Conservation (phyloP, 2,888 invertebrate genomes). For the Axea sp. region DNA sequence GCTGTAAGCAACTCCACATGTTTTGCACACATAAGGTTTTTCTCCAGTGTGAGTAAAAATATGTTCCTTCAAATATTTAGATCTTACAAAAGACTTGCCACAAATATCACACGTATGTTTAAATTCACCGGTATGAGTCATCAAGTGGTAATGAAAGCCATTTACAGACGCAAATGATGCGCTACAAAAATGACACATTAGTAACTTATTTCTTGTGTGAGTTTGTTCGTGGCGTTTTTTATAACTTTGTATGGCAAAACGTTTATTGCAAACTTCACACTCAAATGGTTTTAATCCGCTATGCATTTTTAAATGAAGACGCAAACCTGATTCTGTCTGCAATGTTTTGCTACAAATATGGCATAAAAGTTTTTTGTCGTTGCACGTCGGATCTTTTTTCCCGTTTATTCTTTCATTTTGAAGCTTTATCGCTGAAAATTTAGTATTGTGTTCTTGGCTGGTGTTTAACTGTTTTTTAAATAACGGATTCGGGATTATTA, state of each 20-base stretch:
- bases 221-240: conserved; percentile 67
- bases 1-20: conserved; percentile 64
- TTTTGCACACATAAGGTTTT: conserved; percentile 65
- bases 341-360: conserved; percentile 68
- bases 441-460: too few species aligned
- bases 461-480: too few species aligned
- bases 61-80: conserved; percentile 67
- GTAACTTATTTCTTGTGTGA: conserved; percentile 63
- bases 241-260: conserved; percentile 67
- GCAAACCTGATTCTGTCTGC: conserved; percentile 65
- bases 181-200: conserved; percentile 67
- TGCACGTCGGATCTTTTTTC: too few species aligned
- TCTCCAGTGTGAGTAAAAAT: conserved; percentile 68
- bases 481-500: too few species aligned
- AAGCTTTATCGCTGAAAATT: too few species aligned
- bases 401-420: too few species aligned
- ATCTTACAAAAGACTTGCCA: conserved; percentile 65
- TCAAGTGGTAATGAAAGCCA: conserved; percentile 67
- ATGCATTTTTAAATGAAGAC: conserved; percentile 67
- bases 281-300: conserved; percentile 62
- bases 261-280: conserved; percentile 66
- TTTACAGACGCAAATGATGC: conserved; percentile 67
- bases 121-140: conserved; percentile 65
- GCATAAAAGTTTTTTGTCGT: conserved; percentile 57
- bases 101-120: conserved; percentile 66